Evolutionary conservation across 2,888 invertebrate species (phyloP).

Genomic region (Euphydryas editha): DNA sequence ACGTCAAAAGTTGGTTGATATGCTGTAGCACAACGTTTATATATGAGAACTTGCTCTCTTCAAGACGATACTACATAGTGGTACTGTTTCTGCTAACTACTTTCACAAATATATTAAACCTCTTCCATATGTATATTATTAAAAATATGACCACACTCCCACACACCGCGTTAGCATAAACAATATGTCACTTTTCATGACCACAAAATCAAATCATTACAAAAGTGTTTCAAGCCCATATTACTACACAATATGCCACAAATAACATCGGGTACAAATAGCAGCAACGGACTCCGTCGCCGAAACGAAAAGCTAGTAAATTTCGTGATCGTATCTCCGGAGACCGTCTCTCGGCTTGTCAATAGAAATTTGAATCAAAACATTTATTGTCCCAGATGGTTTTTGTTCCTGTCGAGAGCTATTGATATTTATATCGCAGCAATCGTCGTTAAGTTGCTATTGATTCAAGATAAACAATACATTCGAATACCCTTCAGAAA

Average conservation of each 20-base stretch:
- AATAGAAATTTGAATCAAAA: constrained; percentile 15
- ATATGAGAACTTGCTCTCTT: no score
- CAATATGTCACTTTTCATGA: neutral
- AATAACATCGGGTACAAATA: neutral
- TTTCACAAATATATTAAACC: no score
- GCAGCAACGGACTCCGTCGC: neutral
- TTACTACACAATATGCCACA: neutral
- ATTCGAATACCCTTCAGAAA: no score
- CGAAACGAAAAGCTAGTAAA: neutral
- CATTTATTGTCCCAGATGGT: constrained; percentile 3
- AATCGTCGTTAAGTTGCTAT: neutral
- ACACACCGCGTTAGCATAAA: no score
- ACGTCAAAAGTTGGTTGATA: no score
- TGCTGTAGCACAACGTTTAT: no score
- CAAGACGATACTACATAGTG: no score
- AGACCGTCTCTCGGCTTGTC: constrained; percentile 6
- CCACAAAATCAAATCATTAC: neutral
- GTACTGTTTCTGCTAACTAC: no score
- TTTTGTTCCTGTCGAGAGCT: constrained; percentile 1
- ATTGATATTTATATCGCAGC: neutral
- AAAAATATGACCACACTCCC: no score
- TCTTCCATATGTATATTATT: no score
- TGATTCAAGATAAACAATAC: neutral
- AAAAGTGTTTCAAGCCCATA: neutral
- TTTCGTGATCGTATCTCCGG: constrained; percentile 7